A percentile compares a stretch with the other conserved stretches of the same genome.
phyloP scores from a whole-genome alignment of 2,888 invertebrate genomes.

The Antheraea yamamai region DNA sequence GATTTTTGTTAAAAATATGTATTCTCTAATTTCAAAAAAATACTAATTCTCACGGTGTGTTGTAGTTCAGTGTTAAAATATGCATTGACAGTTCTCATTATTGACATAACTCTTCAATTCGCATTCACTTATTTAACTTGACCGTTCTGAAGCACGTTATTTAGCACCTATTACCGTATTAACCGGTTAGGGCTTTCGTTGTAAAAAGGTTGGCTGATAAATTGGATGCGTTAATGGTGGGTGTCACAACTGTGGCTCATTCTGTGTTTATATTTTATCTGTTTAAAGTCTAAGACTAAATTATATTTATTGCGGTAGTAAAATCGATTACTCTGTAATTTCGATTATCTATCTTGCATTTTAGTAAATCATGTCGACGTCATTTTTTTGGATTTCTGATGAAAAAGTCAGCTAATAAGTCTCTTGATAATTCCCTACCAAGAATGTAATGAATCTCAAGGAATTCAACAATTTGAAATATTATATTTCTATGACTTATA shows the following conservation, averaged over 20 bases:
- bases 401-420: no score
- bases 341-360: no score
- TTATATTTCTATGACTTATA: no score
- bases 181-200: constrained; percentile 15
- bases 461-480: no score
- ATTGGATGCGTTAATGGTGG: not conserved
- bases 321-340: no score
- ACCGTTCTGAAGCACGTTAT: constrained; percentile 8
- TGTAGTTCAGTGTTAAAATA: not conserved
- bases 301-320: no score
- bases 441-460: no score
- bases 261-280: not conserved
- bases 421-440: no score
- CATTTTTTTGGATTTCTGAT: no score
- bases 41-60: not conserved
- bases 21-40: not conserved
- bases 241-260: not conserved
- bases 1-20: not conserved
- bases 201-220: not conserved
- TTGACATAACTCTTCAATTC: constrained; percentile 26
- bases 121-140: constrained; percentile 16
- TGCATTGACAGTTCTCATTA: not conserved
- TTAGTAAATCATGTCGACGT: no score
- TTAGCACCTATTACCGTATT: constrained; percentile 14
- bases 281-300: not conserved